phyloP scores from a whole-genome alignment of 2,113 vertebrate species.

The Anser cygnoides region DNA sequence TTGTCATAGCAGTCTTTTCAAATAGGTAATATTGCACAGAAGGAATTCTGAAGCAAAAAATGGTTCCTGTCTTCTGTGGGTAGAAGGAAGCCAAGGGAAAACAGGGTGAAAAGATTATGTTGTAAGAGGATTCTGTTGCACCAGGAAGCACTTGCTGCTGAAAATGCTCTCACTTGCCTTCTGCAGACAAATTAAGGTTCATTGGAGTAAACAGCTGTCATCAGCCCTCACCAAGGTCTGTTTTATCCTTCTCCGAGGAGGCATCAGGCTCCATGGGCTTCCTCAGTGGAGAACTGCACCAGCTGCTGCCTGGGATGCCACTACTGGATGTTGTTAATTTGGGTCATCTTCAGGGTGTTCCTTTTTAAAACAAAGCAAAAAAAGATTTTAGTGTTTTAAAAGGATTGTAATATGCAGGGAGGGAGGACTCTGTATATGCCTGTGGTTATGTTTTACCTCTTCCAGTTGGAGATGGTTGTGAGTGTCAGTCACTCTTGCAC shows the following conservation, averaged over 20 bases:
- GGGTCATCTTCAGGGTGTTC: not conserved
- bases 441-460: not conserved
- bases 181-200: not conserved
- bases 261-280: not conserved
- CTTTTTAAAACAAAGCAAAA: not conserved
- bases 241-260: not conserved
- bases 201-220: not conserved
- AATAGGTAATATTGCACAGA: accelerated
- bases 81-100: not conserved
- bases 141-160: not conserved
- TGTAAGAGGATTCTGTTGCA: not conserved
- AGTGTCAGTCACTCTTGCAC: not conserved
- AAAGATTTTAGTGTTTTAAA: not conserved
- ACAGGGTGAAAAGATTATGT: not conserved
- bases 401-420: not conserved
- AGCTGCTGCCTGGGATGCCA: not conserved
- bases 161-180: not conserved
- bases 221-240: accelerated
- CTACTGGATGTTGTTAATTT: not conserved
- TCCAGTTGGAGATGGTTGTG: not conserved
- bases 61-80: not conserved
- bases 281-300: not conserved
- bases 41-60: not conserved
- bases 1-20: not conserved
- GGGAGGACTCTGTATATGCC: accelerated